These are phyloP conservation scores for Crotalus helleri DNA, from an alignment of 2,113 vertebrate genomes.

Conservation along the genomic window DNA sequence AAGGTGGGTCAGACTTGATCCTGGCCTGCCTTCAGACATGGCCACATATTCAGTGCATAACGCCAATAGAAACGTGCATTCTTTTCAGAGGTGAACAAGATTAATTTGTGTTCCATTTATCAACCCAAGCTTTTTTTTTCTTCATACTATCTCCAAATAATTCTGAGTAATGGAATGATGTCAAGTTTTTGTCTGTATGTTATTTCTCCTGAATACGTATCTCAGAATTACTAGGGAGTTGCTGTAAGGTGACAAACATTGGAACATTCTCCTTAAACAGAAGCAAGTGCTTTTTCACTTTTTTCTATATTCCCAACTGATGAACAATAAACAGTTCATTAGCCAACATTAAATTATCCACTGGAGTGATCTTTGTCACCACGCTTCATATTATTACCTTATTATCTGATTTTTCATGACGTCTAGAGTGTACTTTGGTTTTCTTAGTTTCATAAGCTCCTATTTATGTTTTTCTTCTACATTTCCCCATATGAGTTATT, in stretches of 20 bases:
- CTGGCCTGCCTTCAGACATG: background rate
- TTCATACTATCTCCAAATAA: background rate
- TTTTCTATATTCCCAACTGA: conserved; percentile 38
- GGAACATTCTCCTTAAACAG: background rate
- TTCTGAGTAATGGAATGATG: background rate
- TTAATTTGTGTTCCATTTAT: background rate
- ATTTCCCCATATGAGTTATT: conserved; percentile 31
- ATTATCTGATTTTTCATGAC: conserved; percentile 23
- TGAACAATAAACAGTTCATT: conserved; percentile 24
- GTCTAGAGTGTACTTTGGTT: background rate
- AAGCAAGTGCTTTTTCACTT: background rate
- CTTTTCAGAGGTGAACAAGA: background rate
- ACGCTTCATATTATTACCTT: conserved; percentile 25
- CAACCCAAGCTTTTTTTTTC: background rate
- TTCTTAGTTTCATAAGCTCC: conserved; percentile 35
- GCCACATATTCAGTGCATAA: background rate
- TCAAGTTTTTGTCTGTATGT: background rate
- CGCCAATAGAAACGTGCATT: background rate
- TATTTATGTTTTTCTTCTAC: conserved; percentile 19
- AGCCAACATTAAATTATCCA: conserved; percentile 20
- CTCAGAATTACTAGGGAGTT: background rate
- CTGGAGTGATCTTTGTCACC: conserved; percentile 27
- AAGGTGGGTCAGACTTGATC: background rate
- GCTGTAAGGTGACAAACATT: background rate
- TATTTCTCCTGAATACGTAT: background rate